Conservation (phyloP, 2,113 vertebrate species). For the Barnardius zonarius region DNA sequence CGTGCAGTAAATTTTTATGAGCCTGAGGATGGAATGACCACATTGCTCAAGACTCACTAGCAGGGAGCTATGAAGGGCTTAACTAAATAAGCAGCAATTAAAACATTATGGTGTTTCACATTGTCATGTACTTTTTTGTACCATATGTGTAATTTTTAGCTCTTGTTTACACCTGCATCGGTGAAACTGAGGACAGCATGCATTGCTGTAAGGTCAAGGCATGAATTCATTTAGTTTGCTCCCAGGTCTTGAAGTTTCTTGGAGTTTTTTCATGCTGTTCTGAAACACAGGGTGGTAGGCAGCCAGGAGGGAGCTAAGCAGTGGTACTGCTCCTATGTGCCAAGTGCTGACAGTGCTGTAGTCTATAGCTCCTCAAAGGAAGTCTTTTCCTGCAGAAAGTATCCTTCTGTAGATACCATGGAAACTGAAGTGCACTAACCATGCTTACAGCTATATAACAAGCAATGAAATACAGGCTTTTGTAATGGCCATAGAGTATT, state of each 20-base stretch:
- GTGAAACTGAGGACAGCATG: not conserved
- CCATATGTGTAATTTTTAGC: not conserved
- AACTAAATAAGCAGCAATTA: conserved; percentile 19
- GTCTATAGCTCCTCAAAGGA: not conserved
- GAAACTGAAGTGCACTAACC: not conserved
- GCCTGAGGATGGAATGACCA: conserved; percentile 32
- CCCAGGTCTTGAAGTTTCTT: not conserved
- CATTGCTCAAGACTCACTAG: conserved; percentile 36
- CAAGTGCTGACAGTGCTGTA: not conserved
- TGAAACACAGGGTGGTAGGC: not conserved
- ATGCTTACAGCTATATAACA: not conserved
- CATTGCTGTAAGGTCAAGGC: not conserved
- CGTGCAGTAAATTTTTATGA: conserved; percentile 48
- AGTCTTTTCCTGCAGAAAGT: not conserved
- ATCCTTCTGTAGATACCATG: not conserved
- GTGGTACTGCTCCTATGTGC: not conserved
- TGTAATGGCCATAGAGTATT: not conserved
- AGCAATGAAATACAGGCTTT: not conserved
- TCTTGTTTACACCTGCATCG: not conserved
- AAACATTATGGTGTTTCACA: not conserved
- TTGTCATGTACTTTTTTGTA: not conserved
- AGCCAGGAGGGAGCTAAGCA: not conserved
- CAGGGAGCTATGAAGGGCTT: conserved; percentile 1
- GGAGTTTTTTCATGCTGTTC: not conserved
- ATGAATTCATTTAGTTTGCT: not conserved